A percentile compares a stretch with the other conserved stretches of the same genome.
phyloP scores from a whole-genome alignment of 2,797 vertebrate genomes.

The Poecile montanus region DNA sequence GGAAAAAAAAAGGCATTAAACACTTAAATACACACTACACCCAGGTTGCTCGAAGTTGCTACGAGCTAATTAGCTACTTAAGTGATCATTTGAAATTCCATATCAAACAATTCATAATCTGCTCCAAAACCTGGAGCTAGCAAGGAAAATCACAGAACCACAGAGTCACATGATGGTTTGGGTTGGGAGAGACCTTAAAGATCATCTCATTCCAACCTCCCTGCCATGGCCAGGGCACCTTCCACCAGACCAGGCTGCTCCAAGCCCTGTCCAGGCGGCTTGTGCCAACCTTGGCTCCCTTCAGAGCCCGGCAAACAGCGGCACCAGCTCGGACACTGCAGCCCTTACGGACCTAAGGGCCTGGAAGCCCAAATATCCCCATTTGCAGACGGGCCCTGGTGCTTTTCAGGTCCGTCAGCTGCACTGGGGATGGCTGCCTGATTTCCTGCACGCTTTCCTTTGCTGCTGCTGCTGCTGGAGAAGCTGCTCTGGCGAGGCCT shows the following conservation, averaged over 20 bases:
- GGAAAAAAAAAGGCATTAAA: slow-evolving; percentile 32
- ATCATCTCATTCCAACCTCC: background rate
- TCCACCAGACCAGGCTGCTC: fast-evolving
- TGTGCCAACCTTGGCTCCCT: background rate
- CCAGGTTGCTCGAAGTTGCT: slow-evolving; percentile 46
- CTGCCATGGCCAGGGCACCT: background rate
- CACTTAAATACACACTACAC: slow-evolving; percentile 61
- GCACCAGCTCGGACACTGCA: fast-evolving
- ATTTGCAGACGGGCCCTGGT: fast-evolving
- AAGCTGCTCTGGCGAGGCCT: fast-evolving
- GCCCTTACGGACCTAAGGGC: fast-evolving
- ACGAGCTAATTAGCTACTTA: slow-evolving; percentile 42
- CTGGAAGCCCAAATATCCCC: background rate
- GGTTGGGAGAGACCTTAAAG: background rate
- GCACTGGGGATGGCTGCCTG: fast-evolving
- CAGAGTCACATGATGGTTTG: background rate
- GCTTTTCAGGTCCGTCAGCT: fast-evolving
- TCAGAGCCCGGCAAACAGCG: fast-evolving
- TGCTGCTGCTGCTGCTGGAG: background rate
- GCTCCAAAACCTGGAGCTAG: background rate
- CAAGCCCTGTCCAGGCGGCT: background rate
- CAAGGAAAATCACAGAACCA: background rate
- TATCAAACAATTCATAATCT: slow-evolving; percentile 48
- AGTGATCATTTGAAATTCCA: slow-evolving; percentile 55
- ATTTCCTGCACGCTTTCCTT: background rate